Evolutionary conservation across 2,113 vertebrate species (phyloP), one percentile per base, ranked within the genome.

Genomic region (Neodontobutis hainanensis): DNA sequence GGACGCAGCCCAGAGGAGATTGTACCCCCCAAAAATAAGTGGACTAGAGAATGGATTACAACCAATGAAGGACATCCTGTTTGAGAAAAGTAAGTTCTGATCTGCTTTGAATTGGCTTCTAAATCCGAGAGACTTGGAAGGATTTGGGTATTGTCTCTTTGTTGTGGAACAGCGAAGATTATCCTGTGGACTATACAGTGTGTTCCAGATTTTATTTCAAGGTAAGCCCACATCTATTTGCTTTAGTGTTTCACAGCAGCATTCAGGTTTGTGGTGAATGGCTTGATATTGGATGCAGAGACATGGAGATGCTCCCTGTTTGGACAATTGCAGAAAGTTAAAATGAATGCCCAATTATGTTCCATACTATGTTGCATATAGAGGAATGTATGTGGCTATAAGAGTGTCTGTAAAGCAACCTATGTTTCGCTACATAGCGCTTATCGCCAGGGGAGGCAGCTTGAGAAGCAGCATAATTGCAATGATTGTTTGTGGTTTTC

Each of bases 151-250:
- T 32, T 61, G 70, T 62, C 49, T 55, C 53, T 59, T 66, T 65
- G 11, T 40, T 60, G 53, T 75, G 75, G 57, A 82, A 49, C 78
- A 73, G 50, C 73, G 49, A 16, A 75, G 73, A 65, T 88, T 63
- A 57, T 77, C 69, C 80, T 65, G 71, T 87, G 90, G 89, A 91
- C 86, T 88, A 83, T 87, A 78, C 69, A 73, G 70, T n/a, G 35
- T 34, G 52, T 83, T 77, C 81, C 70, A 68, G 75, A 80, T 77
- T 62, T 44, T 53, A 77, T 84, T 80, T 80, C 10, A 85, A 93
- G 92, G 92, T 93, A 92, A 92, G 92, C 19, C 70, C 57, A 51
- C 40, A 57, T 78, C 19, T 40, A 40, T 3, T 0, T 45, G 14
- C 73, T 77, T 49, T 56, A 60, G 51, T 42, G 50, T 27, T 27